phyloP scores from a whole-genome alignment of 2,113 vertebrate genomes.

The Mus musculus region GRCm39 chr5:96725001-96725500 shows the following conservation, averaged over 20 bases:
- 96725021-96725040: background rate
- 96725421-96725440: constrained; percentile 41
- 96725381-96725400: background rate
- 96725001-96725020: background rate
- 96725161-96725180: background rate
- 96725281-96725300: background rate
- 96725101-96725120: background rate
- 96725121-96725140: background rate
- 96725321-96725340: background rate
- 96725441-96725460: background rate
- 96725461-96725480: background rate
- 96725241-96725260: background rate
- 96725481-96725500: background rate
- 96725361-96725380: background rate
- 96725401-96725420: background rate
- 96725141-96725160: background rate
- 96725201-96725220: background rate
- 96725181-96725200: background rate
- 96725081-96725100: background rate
- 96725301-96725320: background rate
- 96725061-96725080: background rate
- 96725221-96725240: constrained; percentile 10
- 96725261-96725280: background rate
- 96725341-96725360: constrained; percentile 37
- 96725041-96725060: background rate